Percentiles rank a stretch among this genome's conserved stretches.
Evolutionary conservation across 1,140 invertebrate genomes (phyloP).

Genomic region (Drosophila bocqueti): DNA sequence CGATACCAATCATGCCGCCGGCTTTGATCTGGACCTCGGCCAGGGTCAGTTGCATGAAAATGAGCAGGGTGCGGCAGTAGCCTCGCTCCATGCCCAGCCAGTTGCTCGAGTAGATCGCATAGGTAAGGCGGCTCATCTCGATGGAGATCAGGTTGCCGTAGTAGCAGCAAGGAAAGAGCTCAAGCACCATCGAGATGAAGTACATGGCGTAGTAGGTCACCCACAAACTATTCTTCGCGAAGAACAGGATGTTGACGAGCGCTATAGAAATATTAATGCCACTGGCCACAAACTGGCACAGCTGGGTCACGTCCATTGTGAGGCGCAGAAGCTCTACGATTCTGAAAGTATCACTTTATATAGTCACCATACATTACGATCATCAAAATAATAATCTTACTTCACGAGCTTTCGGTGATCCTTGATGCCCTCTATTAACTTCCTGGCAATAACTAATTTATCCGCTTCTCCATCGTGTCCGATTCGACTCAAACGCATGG

Average conservation of each 20-base stretch:
- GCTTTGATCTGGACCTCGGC: constrained; percentile 32
- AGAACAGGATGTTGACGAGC: constrained; percentile 37
- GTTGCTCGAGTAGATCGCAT: constrained; percentile 50
- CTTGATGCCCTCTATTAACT: constrained; percentile 45
- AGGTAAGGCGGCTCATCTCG: constrained; percentile 25
- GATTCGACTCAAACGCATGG: constrained; percentile 42
- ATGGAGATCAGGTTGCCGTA: constrained; percentile 41
- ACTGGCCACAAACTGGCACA: constrained; percentile 41
- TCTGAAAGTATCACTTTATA: constrained; percentile 8
- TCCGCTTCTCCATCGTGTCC: constrained; percentile 5
- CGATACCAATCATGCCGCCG: constrained; percentile 40
- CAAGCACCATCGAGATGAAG: constrained; percentile 38
- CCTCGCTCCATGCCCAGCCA: constrained; percentile 28
- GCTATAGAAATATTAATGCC: constrained; percentile 44
- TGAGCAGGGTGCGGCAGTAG: constrained; percentile 20
- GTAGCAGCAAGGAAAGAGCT: constrained; percentile 45
- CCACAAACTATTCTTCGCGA: constrained; percentile 28
- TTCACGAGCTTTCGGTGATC: constrained; percentile 55
- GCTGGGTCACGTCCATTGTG: constrained; percentile 35
- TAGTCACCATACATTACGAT: too few relatives aligned
- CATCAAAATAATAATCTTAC: constrained; percentile 7
- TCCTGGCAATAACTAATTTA: background rate
- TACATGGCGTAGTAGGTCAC: constrained; percentile 30
- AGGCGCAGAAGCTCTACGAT: constrained; percentile 33
- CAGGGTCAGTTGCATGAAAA: constrained; percentile 35